phyloP scores from a whole-genome alignment of 1,140 invertebrate genomes.

The Wiebesia pumilae region DNA sequence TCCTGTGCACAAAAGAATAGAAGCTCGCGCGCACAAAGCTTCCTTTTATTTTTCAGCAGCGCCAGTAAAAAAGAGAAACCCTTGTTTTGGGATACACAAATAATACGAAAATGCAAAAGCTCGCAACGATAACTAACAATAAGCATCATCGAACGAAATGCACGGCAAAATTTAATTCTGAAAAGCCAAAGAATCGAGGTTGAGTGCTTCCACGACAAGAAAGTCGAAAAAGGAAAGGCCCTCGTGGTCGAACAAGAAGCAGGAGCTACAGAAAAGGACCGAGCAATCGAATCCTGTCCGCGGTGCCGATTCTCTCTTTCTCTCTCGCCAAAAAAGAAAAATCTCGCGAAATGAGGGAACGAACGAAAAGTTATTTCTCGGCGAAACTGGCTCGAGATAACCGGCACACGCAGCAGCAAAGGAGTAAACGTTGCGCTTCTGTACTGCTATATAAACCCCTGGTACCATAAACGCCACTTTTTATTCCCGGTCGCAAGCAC shows the following conservation, averaged over 20 bases:
- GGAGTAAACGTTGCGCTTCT: background rate
- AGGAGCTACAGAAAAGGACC: conserved; percentile 17
- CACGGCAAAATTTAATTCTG: conserved; percentile 29
- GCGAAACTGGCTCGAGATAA: conserved; percentile 37
- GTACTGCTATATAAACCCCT: conserved; percentile 19
- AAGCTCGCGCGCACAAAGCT: too few species aligned
- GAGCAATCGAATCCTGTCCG: conserved; percentile 12
- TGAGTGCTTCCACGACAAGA: conserved; percentile 25
- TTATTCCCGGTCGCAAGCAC: conserved; percentile 17
- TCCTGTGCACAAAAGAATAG: too few species aligned
- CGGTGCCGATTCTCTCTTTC: background rate
- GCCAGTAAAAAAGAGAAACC: too few species aligned
- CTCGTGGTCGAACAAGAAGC: background rate
- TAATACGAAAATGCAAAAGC: background rate
- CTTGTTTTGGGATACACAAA: background rate
- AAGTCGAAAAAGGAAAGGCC: conserved; percentile 41
- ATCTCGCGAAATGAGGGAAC: conserved; percentile 36
- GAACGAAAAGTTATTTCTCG: conserved; percentile 24
- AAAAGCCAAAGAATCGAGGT: conserved; percentile 38
- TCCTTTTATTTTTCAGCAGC: too few species aligned
- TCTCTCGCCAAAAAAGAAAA: conserved; percentile 33
- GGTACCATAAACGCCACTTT: conserved; percentile 42
- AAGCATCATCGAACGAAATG: background rate
- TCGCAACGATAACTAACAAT: background rate
- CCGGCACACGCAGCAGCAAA: conserved; percentile 16